Percentiles rank a stretch among this genome's conserved stretches.
These are phyloP conservation scores for Cyclopterus lumpus DNA, from an alignment of 2,797 vertebrate genomes.

Conservation along the genomic window DNA sequence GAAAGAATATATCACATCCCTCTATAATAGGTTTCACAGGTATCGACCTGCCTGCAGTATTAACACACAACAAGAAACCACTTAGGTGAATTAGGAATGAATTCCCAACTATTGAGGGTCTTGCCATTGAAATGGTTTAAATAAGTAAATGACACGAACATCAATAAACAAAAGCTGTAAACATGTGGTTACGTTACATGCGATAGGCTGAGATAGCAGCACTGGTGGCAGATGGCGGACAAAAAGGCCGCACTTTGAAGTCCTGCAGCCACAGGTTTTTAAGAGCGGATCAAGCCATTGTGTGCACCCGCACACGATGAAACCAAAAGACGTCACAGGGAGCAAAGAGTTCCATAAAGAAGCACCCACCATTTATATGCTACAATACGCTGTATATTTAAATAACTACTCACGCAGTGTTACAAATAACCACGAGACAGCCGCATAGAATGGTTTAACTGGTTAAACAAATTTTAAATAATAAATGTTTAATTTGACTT, in stretches of 20 bases:
- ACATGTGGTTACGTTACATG: conserved; percentile 31
- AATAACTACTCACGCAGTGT: background rate
- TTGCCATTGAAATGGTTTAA: background rate
- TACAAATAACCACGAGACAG: background rate
- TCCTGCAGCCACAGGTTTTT: conserved; percentile 73
- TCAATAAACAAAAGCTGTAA: conserved; percentile 30
- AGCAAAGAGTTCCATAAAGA: background rate
- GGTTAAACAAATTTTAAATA: no score
- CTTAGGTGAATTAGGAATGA: background rate
- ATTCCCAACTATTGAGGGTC: background rate
- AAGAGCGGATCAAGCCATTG: conserved; percentile 69
- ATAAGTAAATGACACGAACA: background rate
- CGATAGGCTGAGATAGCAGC: conserved; percentile 27
- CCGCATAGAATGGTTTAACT: background rate
- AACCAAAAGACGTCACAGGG: conserved; percentile 12
- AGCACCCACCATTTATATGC: background rate
- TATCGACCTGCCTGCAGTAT: background rate
- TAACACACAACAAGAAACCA: conserved; percentile 8
- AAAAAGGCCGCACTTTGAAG: conserved; percentile 59
- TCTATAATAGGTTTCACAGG: conserved; percentile 8
- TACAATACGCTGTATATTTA: rapidly evolving
- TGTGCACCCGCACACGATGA: conserved; percentile 44
- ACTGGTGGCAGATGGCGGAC: conserved; percentile 75
- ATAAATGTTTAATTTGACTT: no score
- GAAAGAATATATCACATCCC: background rate